Percentiles rank a stretch among this genome's conserved stretches.
phyloP scores from a whole-genome alignment of 2,113 vertebrate genomes.

The Platysternon megacephalum region DNA sequence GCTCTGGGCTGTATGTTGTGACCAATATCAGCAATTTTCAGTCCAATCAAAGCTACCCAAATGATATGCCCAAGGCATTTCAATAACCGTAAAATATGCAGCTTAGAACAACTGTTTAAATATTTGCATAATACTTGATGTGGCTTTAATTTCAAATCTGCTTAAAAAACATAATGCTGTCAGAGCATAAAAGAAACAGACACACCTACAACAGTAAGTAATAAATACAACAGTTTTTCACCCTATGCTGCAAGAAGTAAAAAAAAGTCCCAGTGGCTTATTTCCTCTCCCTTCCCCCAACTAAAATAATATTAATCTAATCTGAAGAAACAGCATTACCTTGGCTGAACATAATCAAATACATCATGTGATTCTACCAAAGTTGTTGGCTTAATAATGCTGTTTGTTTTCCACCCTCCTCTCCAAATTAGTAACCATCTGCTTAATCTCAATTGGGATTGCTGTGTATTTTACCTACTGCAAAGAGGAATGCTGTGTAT shows the following conservation, averaged over 20 bases:
- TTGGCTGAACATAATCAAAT: constrained; percentile 33
- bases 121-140: constrained; percentile 35
- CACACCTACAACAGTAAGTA: background rate
- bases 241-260: constrained; percentile 23
- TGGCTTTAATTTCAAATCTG: constrained; percentile 47
- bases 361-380: constrained; percentile 24
- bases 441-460: constrained; percentile 39
- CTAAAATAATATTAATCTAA: constrained; percentile 33
- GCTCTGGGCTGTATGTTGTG: background rate
- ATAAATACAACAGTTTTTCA: background rate
- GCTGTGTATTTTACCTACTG: constrained; percentile 23
- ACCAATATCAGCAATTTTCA: constrained; percentile 14
- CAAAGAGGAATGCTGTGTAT: constrained; percentile 33
- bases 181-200: constrained; percentile 30
- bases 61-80: background rate
- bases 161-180: background rate
- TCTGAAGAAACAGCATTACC: constrained; percentile 14
- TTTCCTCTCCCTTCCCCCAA: constrained; percentile 48
- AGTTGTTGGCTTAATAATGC: constrained; percentile 1
- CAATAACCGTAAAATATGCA: constrained; percentile 18
- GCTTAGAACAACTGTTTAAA: constrained; percentile 23
- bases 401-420: background rate
- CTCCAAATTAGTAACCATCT: constrained; percentile 37
- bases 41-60: background rate
- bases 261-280: constrained; percentile 66